Evolutionary conservation across 2,888 invertebrate species (phyloP), one percentile per base, ranked within the genome.

Genomic region (Synergus laeviventris): DNA sequence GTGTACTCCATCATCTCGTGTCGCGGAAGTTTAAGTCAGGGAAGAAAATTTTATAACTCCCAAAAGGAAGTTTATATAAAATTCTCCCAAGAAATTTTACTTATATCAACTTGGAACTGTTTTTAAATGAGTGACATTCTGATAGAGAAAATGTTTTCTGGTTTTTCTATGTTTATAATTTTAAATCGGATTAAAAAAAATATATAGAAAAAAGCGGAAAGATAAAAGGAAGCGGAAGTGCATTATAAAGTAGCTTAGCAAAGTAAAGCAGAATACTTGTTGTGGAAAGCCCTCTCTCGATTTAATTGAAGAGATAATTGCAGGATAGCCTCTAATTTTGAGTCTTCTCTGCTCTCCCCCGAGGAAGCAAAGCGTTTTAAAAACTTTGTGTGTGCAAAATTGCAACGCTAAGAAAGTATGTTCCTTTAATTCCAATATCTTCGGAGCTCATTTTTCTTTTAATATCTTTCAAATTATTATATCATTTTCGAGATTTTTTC

Each of bases 271-370:
- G 18, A 12, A 62, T 39, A 18, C n/a, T 38, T 62, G 18, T 62
- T 39, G 62, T 62, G n/a, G 62, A 39, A 62, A 62, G 18, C 21
- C 18, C 31, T 39, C 38, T 38, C 42, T 64, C 12, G 12, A 18
- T 21, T 64, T 64, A 42, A 64, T 18, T 64, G 42, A 21, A 64
- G 64, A 64, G 39, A 11, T 21, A 64, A 64, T 64, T 64, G 62
- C 18, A 62, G 62, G n/a, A 62, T 42, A 42, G 42, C 42, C 42
- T 42, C 62, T 38, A 5, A n/a, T 38, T 21, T 64, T 64, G 42
- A 64, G 42, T 64, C 45, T 49, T 45, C 16, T 64, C 39, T 64
- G 12, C 21, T 24, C 24, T 39, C 21, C 24, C n/a, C 14, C 4
- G 31, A 16, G 60, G 61, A 1, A 38, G 62, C 1, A 62, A 38